Evolutionary conservation across 64 coral and sea anemone species (phyloP), one percentile per base, ranked within the genome.

Genomic region (Anthopleura sola): DNA sequence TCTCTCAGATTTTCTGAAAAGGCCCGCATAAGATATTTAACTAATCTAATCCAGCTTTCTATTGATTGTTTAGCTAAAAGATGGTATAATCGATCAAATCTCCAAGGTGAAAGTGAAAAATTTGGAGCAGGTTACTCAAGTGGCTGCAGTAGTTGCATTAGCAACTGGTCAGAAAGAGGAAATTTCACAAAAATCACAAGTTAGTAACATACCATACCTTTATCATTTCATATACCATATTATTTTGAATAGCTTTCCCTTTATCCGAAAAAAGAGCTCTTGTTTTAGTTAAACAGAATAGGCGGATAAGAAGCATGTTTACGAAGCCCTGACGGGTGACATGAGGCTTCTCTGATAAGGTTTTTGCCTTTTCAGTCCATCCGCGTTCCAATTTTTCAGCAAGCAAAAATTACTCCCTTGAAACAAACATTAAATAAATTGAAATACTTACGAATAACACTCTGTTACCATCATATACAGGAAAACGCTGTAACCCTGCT

Each of bases 161-260:
- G 94, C 94, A 90, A 97, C 94, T 1, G 90, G 85, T 9, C 87
- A 97, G 60, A 86, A 89, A 28, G 94, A 97, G 54, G 94, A 97
- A 87, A 97, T 97, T 21, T 97, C 94, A 9, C 60, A 89, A 64
- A 80, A 93, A 77, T 92, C 94, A 33, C 94, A 97, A 83, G 94
- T 97, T 71, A 37, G 53, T 33, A 28, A 79, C 38, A 37, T 46
- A 36, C 13, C 14, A 7, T 5, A 78, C 4, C 33, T 13, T 11
- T 39, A 33, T 7, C 3, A 37, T 20, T 28, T 19, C 3, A 7
- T 1, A n/a, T n/a, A n/a, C n/a, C n/a, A n/a, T n/a, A n/a, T n/a
- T n/a, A n/a, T 10, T 77, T 31, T 3, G 10, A 77, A 77, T 37
- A 24, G 37, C 31, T 37, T 77, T 36, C 3, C 19, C 9, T 44